Base-by-base conservation (phyloP, 2,888 invertebrate genomes). In the Caenorhabditis panamensis region DNA sequence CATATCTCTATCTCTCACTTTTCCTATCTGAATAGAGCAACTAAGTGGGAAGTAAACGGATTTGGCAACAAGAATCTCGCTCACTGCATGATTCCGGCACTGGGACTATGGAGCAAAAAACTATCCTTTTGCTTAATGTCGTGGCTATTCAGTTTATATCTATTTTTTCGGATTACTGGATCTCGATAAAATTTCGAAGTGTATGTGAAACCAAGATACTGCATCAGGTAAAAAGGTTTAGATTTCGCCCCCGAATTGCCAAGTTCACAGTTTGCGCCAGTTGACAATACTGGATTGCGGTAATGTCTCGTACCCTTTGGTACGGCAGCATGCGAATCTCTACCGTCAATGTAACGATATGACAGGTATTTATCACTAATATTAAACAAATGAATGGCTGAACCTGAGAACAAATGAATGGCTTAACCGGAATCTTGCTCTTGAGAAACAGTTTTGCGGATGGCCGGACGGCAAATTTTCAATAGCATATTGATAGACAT, bases 291-390 rank as follows among this genome's bases (percentile, higher is more conserved):
- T 85, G 8, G 36, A 63, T 11, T 85, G 84, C 47, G 56, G 31
- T 1, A 84, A 84, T 41, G 49, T 61, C 13, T 80, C 82, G 1
- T 77, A 73, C 22, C 66, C 79, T 2, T 49, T 85, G 6, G 67
- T 85, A 9, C 82, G 78, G 13, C 82, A 85, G 53, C 75, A 82
- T 58, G 53, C 82, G 1, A 80, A 72, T 44, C 77, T 84, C 5
- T 75, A 77, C 28, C 72, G 85, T 16, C 84, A 83, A 67, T 85
- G 85, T 49, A 84, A 83, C 68, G 85, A 85, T 68, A 68, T 85
- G 11, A 67, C 84, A 76, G 85, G 85, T 82, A 56, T 49, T 51
- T 11, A 36, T 31, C 11, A 56, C 58, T 73, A 49, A 51, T 28
- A n/a, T n/a, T n/a, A n/a, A n/a, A n/a, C n/a, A n/a, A n/a, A n/a